Conservation (phyloP, 2,113 vertebrate genomes). For the Aspiorhynchus laticeps region DNA sequence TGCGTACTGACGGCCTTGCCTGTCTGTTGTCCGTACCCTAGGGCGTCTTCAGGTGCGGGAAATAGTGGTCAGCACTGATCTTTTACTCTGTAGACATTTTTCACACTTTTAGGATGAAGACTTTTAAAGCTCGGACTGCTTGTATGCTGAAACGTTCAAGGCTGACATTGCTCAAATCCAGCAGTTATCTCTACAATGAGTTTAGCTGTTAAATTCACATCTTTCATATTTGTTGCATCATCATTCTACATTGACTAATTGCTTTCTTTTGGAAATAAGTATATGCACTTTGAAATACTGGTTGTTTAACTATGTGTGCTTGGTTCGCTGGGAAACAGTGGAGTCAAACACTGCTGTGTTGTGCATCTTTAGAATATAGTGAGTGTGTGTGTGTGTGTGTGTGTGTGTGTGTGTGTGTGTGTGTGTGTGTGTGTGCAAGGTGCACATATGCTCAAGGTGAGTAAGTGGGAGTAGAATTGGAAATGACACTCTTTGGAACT, state of each 20-base stretch:
- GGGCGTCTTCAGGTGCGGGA: background rate
- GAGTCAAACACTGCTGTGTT: background rate
- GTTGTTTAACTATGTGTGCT: background rate
- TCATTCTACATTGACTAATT: background rate
- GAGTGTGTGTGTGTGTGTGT: background rate
- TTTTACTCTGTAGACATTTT: background rate
- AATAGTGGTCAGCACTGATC: background rate
- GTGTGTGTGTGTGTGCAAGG: background rate
- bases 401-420: background rate
- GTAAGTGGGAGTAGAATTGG: slow-evolving; percentile 18
- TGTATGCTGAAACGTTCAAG: background rate
- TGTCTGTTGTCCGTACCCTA: background rate
- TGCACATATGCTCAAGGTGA: slow-evolving; percentile 6
- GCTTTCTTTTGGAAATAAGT: background rate
- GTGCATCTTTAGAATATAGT: background rate
- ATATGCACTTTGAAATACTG: background rate
- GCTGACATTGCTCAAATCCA: background rate
- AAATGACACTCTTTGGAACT: slow-evolving; percentile 29
- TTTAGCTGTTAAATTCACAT: background rate
- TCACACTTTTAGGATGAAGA: slow-evolving; percentile 10
- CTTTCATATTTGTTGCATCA: background rate
- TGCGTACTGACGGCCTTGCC: background rate
- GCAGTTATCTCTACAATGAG: background rate
- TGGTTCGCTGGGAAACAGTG: background rate
- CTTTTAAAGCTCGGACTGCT: background rate